Evolutionary conservation across 2,113 vertebrate genomes (phyloP).

Genomic region (Tetrax tetrax): DNA sequence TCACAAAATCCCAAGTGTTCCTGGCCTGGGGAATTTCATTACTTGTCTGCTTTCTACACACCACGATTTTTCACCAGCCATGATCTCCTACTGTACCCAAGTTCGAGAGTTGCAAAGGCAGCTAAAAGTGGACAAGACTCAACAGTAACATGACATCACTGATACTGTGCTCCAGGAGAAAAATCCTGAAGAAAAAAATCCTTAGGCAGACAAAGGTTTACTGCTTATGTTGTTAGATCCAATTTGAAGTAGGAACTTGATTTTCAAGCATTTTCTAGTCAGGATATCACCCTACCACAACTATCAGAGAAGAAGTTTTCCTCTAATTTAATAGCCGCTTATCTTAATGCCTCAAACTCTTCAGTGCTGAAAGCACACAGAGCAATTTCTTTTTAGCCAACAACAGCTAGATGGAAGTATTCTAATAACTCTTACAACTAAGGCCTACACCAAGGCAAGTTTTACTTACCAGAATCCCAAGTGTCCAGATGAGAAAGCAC

Average conservation of each 20-base stretch:
- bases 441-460: background rate
- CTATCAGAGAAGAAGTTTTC: background rate
- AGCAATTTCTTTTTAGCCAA: background rate
- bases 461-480: slow-evolving; percentile 82
- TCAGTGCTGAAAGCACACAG: background rate
- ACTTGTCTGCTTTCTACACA: background rate
- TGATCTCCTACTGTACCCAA: background rate
- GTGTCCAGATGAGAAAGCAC: slow-evolving; percentile 85
- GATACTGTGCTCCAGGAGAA: background rate
- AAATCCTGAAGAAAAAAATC: background rate
- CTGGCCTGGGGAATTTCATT: background rate
- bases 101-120: background rate
- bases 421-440: background rate
- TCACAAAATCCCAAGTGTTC: background rate
- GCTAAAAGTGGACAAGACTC: background rate
- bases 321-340: background rate
- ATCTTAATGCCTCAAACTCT: background rate
- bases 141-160: background rate
- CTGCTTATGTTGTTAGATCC: background rate
- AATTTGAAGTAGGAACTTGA: background rate
- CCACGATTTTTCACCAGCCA: background rate
- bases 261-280: background rate
- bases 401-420: background rate
- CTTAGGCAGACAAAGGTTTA: background rate
- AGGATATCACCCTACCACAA: background rate